Base-by-base conservation (phyloP, 2,888 invertebrate species). In the Hypercompe scribonia region DNA sequence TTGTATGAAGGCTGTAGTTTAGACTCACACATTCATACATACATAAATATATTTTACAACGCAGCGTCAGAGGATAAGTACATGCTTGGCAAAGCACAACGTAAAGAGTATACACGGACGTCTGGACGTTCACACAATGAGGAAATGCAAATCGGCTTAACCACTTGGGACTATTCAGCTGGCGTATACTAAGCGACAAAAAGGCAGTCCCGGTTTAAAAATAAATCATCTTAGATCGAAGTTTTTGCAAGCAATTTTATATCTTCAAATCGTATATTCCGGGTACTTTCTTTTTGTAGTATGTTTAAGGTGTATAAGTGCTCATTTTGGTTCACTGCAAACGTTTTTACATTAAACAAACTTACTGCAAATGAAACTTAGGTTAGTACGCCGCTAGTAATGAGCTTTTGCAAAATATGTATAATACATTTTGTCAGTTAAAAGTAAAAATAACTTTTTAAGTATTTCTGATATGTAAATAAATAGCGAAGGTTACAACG, bases 131-230 rank as follows among this genome's bases (percentile, higher is more conserved):
- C 42, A 50, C 58, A 73, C 46, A 73, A 65, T 73, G 69, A 73
- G 65, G 69, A 73, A 73, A 73, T 65, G 65, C 69, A 69, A 69
- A 73, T 69, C 69, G 46, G 65, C 58, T 73, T 69, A 33, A 34
- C 33, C 42, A 65, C 65, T 34, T 46, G 58, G 58, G 65, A 65
- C 39, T 18, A 65, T 34, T 65, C 24, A 39, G 68, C 54, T 64
- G 34, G 50, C 72, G 64, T 68, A 58, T 21, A 73, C 69, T 42
- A 65, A 72, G 63, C 66, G 66, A 34, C 50, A 70, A 39, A 50
- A 21, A 36, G 58, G 61, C 21, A 58, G 31, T 46, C n/a, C 34
- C 61, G 33, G 28, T 39, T 71, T 63, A 61, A 54, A 33, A 66
- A 64, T 46, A 46, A 66, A 66, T 66, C 21, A 28, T 24, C 11